Evolutionary conservation across 2,797 vertebrate genomes (phyloP).

Genomic region (Psittacula echo): DNA sequence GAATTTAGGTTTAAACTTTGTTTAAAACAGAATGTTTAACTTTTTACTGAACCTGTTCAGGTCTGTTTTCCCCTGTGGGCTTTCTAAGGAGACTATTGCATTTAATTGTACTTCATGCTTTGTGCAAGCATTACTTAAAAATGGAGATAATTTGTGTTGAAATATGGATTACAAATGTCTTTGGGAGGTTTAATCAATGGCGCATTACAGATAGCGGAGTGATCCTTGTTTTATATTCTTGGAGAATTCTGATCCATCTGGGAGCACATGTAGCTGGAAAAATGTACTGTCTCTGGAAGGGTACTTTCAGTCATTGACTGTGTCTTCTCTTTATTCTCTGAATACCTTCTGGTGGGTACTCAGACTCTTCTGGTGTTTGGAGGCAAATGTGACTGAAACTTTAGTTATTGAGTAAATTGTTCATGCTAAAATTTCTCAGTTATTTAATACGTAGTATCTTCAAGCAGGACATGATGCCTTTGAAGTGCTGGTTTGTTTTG

Average conservation of each 20-base stretch:
- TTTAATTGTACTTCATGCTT: background rate
- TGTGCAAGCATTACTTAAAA: background rate
- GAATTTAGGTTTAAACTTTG: background rate
- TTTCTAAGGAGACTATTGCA: background rate
- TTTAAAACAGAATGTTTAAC: background rate
- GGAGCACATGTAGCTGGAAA: background rate
- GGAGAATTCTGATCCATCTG: background rate
- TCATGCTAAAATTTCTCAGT: background rate
- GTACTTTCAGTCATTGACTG: background rate
- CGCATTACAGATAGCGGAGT: background rate
- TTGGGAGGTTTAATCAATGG: background rate
- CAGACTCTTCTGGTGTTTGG: background rate
- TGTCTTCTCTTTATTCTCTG: background rate
- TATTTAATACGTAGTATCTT: background rate
- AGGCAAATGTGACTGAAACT: background rate
- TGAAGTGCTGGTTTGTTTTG: background rate
- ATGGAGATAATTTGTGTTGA: background rate
- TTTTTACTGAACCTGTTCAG: background rate
- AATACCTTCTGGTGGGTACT: background rate
- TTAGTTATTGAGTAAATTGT: constrained; percentile 3
- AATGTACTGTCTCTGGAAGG: background rate
- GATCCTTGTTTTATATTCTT: background rate
- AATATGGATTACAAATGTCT: background rate
- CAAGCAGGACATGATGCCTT: background rate
- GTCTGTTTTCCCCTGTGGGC: background rate